These are phyloP conservation scores for Lepidostoma basale DNA, from an alignment of 1,140 invertebrate genomes.

Conservation along the genomic window DNA sequence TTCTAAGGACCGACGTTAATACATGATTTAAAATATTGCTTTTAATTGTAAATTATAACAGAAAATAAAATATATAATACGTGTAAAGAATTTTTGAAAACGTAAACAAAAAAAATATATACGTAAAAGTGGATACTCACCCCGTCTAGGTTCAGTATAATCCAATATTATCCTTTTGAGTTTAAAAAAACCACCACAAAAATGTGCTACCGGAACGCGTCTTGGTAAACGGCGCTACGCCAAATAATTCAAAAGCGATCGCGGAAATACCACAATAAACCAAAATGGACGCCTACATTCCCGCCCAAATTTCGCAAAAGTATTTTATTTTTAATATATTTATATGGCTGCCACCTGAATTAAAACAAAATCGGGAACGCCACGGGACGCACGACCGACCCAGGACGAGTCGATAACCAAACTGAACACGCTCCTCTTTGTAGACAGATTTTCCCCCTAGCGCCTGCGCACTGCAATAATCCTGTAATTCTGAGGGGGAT, in stretches of 20 bases:
- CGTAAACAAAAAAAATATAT: no score
- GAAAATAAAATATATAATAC: no score
- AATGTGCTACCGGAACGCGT: neutral
- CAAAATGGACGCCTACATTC: neutral
- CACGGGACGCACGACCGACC: neutral
- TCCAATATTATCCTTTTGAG: slow-evolving; percentile 14
- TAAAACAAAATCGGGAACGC: neutral
- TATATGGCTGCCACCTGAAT: neutral
- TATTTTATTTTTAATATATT: slow-evolving; percentile 5
- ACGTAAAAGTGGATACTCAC: neutral
- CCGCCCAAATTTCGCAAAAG: neutral
- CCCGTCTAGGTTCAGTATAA: neutral
- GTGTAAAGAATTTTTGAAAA: no score
- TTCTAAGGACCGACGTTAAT: no score
- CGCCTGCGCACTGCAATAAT: neutral
- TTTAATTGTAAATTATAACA: no score
- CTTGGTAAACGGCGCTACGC: neutral
- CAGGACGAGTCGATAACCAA: slow-evolving; percentile 3
- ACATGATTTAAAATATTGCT: no score
- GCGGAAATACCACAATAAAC: neutral
- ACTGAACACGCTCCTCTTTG: neutral
- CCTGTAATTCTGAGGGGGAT: slow-evolving; percentile 1
- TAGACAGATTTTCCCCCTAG: neutral
- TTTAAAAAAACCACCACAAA: neutral
- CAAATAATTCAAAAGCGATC: neutral